These are phyloP conservation scores for Colaptes auratus DNA, from an alignment of 2,113 vertebrate species.

Conservation along the genomic window DNA sequence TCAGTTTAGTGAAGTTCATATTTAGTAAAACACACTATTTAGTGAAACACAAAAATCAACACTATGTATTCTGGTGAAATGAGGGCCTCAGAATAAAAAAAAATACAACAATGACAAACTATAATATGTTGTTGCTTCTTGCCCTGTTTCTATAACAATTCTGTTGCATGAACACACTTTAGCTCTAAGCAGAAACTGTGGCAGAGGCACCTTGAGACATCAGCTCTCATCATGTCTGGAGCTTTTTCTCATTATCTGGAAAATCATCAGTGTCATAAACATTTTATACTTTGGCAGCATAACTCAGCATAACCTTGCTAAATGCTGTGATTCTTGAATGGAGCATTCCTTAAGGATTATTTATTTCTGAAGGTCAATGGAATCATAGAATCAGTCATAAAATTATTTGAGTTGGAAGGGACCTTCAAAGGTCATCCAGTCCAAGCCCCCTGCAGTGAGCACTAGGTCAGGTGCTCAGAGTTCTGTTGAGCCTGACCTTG, in stretches of 20 bases:
- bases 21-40: background rate
- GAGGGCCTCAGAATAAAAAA: background rate
- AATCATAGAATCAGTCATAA: no score
- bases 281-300: background rate
- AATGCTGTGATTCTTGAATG: background rate
- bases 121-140: background rate
- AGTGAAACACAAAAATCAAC: background rate
- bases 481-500: no score
- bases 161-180: background rate
- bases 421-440: no score
- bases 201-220: background rate
- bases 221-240: background rate
- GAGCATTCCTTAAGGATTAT: background rate
- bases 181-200: background rate
- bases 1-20: background rate
- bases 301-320: background rate
- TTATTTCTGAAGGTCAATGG: no score
- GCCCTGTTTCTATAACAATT: background rate
- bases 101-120: background rate
- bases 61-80: background rate
- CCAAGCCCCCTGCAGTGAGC: no score
- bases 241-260: background rate
- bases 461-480: no score
- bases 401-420: no score
- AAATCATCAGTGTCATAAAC: background rate